Base-by-base conservation (phyloP, 1,140 invertebrate species). In the Drosophila truncata region DNA sequence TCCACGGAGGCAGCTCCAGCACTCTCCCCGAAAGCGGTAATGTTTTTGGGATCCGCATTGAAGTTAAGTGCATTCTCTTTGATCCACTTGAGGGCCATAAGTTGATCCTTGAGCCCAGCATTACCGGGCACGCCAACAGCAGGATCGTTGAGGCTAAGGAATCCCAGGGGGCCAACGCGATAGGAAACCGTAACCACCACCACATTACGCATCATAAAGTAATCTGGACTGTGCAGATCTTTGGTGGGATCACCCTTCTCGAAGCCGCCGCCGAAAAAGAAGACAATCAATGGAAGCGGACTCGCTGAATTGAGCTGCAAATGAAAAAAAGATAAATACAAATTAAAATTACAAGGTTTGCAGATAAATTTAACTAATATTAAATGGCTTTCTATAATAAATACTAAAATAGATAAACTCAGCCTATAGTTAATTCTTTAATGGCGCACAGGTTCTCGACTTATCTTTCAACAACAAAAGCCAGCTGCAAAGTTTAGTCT, bases 221-320 rank as follows among this genome's bases (percentile, higher is more conserved):
- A 94, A 72, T 95, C 94, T 0, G 94, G 94, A 20, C 94, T 92
- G 47, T 87, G 86, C 1, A 82, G 31, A 7, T 92, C 91, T 2
- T 46, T 57, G 4, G 80, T 84, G 10, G 91, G 67, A 60, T 91
- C 90, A 10, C 95, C 94, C 33, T 91, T 80, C 67, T 94, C 93
- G 73, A 96, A 96, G 31, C 94, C 94, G 63, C 96, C 96, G 42
- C 96, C 96, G 90, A 96, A 95, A 16, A 97, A 93, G 87, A 78
- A 92, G 2, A 92, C 78, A 23, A 93, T 82, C 47, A 92, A 33
- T 3, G 92, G 92, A 10, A 90, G 33, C 0, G 72, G 82, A 6
- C 62, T 64, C 0, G 57, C 39, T 0, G 82, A 71, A 4, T 59
- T 47, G 0, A 92, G 33, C 91, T 92, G n/a, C 7, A 42, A 35